Evolutionary conservation across 1,140 invertebrate genomes (phyloP).

Genomic region (Neelides sp.): DNA sequence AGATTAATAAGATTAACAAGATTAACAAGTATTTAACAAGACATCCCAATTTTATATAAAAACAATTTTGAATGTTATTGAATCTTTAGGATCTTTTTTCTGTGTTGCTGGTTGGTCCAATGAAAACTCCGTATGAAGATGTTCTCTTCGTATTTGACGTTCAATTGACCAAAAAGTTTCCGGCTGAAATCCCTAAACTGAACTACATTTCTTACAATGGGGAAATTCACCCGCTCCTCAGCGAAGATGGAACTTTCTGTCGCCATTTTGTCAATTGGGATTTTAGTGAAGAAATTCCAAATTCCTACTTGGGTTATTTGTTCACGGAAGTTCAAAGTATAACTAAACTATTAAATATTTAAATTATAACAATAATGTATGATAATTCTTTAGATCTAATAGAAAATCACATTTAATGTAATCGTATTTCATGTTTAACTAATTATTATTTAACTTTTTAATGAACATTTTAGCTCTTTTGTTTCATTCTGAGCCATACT

Average conservation of each 20-base stretch:
- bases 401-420: background rate
- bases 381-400: no score
- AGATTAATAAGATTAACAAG: no score
- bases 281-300: background rate
- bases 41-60: background rate
- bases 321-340: conserved; percentile 10
- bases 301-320: conserved; percentile 6
- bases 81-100: conserved; percentile 61
- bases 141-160: conserved; percentile 89
- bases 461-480: background rate
- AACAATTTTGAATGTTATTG: background rate
- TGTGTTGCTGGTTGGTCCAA: conserved; percentile 79
- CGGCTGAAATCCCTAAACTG: conserved; percentile 67
- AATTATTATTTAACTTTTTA: background rate
- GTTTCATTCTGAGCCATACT: conserved; percentile 3
- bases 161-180: conserved; percentile 77
- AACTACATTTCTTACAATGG: conserved; percentile 82
- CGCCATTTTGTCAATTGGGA: conserved; percentile 52
- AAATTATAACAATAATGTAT: no score
- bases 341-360: background rate
- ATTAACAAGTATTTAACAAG: background rate
- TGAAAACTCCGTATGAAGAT: conserved; percentile 84
- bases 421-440: background rate
- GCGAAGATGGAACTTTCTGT: conserved; percentile 88
- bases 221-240: conserved; percentile 86